Percentiles rank a stretch among this genome's conserved stretches.
These are phyloP conservation scores for Egretta garzetta DNA, from an alignment of 2,113 vertebrate genomes.

Conservation along the genomic window DNA sequence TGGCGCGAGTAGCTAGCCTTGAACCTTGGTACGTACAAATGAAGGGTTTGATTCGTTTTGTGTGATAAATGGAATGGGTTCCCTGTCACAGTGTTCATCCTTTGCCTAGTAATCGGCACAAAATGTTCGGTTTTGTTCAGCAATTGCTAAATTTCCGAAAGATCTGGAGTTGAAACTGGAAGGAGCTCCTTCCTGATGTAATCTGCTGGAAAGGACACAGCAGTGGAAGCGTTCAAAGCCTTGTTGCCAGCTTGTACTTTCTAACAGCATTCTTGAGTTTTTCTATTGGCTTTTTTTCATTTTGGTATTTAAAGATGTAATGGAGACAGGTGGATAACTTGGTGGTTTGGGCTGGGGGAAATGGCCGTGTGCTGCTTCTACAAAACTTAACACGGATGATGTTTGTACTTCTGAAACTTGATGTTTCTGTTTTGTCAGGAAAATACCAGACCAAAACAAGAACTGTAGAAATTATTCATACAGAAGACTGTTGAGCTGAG, in stretches of 20 bases:
- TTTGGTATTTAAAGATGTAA: neutral
- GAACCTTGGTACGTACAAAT: accelerated
- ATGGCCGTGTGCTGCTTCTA: neutral
- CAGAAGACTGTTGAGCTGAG: neutral
- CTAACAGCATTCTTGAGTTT: neutral
- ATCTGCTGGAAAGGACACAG: neutral
- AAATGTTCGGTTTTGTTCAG: accelerated
- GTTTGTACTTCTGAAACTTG: neutral
- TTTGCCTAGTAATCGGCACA: neutral
- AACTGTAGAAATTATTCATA: neutral
- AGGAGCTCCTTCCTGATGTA: neutral
- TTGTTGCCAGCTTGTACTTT: neutral
- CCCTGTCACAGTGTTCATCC: neutral
- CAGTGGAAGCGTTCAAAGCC: neutral
- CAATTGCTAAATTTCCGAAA: neutral
- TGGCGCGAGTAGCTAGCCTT: neutral
- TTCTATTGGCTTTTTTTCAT: neutral
- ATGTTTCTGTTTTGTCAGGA: neutral
- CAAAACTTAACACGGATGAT: neutral
- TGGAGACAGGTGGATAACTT: neutral
- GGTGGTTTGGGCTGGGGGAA: neutral
- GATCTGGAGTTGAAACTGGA: neutral
- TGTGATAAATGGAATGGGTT: accelerated
- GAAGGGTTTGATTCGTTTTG: neutral
- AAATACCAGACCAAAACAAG: neutral